Evolutionary conservation across 2,888 invertebrate genomes (phyloP).

Genomic region (Stenichneumon culpator): DNA sequence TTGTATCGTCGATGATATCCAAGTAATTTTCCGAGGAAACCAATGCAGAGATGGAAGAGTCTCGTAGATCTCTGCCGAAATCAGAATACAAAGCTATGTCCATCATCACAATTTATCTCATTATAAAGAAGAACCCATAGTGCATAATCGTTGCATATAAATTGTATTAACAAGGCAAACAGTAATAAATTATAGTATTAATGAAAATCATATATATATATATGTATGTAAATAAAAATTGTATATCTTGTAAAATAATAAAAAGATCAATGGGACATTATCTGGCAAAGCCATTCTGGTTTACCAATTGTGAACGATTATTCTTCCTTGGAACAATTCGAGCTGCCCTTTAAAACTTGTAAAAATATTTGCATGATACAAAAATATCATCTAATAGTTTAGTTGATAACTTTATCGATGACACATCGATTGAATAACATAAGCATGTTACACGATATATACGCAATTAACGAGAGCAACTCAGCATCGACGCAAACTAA

Average conservation of each 20-base stretch:
- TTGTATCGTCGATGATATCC: constrained; percentile 68
- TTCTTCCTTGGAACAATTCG: constrained; percentile 15
- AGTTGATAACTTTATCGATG: constrained; percentile 38
- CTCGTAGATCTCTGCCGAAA: constrained; percentile 55
- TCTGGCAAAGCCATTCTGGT: constrained; percentile 6
- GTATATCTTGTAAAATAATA: constrained; percentile 14
- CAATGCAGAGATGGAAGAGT: constrained; percentile 49
- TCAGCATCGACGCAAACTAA: constrained; percentile 3
- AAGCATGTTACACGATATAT: constrained; percentile 19
- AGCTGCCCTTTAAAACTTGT: constrained; percentile 42
- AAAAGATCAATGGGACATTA: constrained; percentile 8
- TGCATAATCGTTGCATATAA: constrained; percentile 60
- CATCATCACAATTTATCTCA: neutral
- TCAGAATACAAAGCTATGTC: constrained; percentile 55
- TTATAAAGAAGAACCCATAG: constrained; percentile 17
- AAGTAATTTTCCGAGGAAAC: constrained; percentile 60
- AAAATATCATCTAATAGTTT: constrained; percentile 61
- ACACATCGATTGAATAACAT: constrained; percentile 28
- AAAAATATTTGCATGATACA: constrained; percentile 63
- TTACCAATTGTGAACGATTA: constrained; percentile 18
- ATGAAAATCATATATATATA: constrained; percentile 50
- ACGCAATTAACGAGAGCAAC: constrained; percentile 20
- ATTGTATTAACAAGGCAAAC: constrained; percentile 42
- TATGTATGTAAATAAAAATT: constrained; percentile 55
- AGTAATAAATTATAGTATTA: constrained; percentile 49